These are phyloP conservation scores for Nothocercus julius DNA, from an alignment of 2,113 vertebrate genomes.

Conservation along the genomic window DNA sequence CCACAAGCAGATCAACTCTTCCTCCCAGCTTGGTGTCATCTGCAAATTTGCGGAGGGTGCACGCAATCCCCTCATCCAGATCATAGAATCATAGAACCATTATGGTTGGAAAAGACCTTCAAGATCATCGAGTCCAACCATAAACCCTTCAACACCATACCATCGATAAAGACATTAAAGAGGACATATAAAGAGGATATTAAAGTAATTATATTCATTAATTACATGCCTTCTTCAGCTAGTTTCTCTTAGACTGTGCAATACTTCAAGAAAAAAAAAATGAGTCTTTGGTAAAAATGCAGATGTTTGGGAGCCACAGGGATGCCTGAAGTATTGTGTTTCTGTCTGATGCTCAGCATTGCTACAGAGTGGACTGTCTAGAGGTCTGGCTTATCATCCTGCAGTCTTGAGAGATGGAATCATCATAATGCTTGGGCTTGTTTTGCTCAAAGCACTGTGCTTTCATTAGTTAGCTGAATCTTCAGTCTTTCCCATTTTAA, in stretches of 20 bases:
- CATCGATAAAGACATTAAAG: too few relatives aligned
- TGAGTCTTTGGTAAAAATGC: not conserved
- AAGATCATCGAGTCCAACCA: too few relatives aligned
- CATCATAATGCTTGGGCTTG: accelerated
- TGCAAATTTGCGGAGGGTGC: not conserved
- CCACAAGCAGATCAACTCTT: not conserved
- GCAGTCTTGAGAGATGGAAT: not conserved
- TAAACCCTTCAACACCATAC: too few relatives aligned
- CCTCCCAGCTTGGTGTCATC: not conserved
- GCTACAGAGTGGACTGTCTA: not conserved
- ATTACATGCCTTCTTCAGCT: not conserved
- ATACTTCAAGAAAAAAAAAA: accelerated
- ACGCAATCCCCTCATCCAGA: too few relatives aligned
- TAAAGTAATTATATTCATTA: not conserved
- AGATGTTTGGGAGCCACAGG: not conserved
- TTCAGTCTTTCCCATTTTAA: not conserved
- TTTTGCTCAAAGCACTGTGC: not conserved
- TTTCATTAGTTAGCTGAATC: not conserved
- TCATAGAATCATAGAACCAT: too few relatives aligned
- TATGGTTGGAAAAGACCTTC: too few relatives aligned
- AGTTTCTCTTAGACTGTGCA: not conserved
- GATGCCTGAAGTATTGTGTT: not conserved
- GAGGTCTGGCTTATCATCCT: not conserved
- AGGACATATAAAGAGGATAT: too few relatives aligned
- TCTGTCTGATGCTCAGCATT: not conserved